Evolutionary conservation across 2,113 vertebrate species (phyloP), one percentile per base, ranked within the genome.

Genomic region (Clarias batrachus): DNA sequence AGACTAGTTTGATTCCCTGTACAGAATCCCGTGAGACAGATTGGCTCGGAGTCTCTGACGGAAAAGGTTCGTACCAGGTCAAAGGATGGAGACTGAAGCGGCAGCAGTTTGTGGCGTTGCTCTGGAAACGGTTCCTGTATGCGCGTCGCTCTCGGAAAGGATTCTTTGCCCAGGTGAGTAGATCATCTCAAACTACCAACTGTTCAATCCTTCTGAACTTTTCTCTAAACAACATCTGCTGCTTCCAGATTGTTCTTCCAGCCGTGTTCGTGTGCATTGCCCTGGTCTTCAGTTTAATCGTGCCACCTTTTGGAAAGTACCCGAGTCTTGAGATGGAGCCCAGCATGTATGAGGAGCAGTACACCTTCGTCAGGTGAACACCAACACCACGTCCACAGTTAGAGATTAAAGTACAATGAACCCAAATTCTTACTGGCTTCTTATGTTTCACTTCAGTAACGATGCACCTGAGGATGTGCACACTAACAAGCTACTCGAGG

Each of bases 261-360:
- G 97, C 98, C 23, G 97, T 99, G 89, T 99, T 99, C 87, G 98
- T 99, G 54, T 99, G 98, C 88, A 98, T 99, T 48, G 98, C 98
- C 57, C 95, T 99, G 88, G 92, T 99, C 90, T 99, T 99, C 94
- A 99, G 98, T 87, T 92, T 99, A 88, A 99, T 99, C 0, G 97
- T 99, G 52, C 98, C 98, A 89, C 97, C 98, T 1, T 99, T 99
- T 91, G 98, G 97, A 88, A 99, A 98, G 90, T 99, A 99, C 85
- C 98, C 97, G 52, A 98, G 95, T 90, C 92, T 99, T 90, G 96
- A 96, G 84, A 93, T 99, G 77, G 95, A 99, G 74, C 97, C 96
- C 4, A 94, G 97, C 97, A 99, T 99, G 97, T 99, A 99, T 82
- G 96, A 96, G 16, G 96, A 99, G 25, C 98, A 99, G 92, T 98